Evolutionary conservation across 2,113 vertebrate genomes (phyloP).

Genomic region (Pedetes capensis): DNA sequence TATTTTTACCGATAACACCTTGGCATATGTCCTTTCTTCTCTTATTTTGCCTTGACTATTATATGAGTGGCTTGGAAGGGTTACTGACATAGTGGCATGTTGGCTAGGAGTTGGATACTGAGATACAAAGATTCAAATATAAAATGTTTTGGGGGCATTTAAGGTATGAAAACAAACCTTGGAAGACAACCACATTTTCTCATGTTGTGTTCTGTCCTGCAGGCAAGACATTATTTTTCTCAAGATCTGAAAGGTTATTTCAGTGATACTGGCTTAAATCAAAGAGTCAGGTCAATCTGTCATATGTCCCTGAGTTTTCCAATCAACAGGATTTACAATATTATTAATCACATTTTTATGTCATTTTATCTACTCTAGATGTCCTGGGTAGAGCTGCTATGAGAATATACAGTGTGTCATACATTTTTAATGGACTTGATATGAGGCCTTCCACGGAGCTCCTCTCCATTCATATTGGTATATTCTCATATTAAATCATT

Average conservation of each 20-base stretch:
- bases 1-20: conserved; percentile 28
- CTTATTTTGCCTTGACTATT: conserved; percentile 24
- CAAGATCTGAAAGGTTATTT: conserved; percentile 68
- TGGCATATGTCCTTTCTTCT: conserved; percentile 1
- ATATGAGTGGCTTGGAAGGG: neutral
- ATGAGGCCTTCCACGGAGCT: conserved; percentile 6
- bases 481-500: conserved; percentile 60
- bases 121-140: conserved; percentile 16
- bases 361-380: conserved; percentile 57
- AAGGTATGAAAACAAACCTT: conserved; percentile 59
- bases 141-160: conserved; percentile 49
- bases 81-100: neutral
- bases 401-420: conserved; percentile 56
- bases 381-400: neutral
- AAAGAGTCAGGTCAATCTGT: conserved; percentile 70
- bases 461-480: conserved; percentile 11
- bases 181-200: conserved; percentile 58
- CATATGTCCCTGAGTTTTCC: conserved; percentile 73
- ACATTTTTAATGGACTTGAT: conserved; percentile 67
- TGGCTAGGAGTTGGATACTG: neutral
- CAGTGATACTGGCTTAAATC: conserved; percentile 72
- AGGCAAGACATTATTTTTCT: conserved; percentile 69
- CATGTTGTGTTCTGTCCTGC: conserved; percentile 28
- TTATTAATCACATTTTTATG: conserved; percentile 76
- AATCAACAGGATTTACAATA: conserved; percentile 76